phyloP scores from a whole-genome alignment of 2,113 vertebrate genomes.

The Periophthalmodon schlosseri region DNA sequence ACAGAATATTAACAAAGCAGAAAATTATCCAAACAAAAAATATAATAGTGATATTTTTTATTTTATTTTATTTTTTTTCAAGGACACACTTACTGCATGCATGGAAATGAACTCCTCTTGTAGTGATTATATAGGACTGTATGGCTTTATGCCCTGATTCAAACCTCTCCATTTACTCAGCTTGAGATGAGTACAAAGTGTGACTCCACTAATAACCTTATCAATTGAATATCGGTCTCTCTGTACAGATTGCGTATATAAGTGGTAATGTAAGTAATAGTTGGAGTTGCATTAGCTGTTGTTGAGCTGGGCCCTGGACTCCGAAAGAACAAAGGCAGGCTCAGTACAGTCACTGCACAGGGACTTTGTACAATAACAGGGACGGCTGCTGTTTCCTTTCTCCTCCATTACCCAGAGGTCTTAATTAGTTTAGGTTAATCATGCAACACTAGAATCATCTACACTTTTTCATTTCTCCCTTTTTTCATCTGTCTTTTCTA shows the following conservation, averaged over 20 bases:
- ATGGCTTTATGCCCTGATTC: not conserved
- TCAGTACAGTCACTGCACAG: constrained; percentile 53
- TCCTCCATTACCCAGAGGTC: constrained; percentile 76
- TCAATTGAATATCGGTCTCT: not conserved
- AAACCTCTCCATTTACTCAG: not conserved
- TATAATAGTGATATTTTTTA: too few relatives aligned
- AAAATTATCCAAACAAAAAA: too few relatives aligned
- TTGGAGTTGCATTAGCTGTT: constrained; percentile 43
- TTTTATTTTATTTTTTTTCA: too few relatives aligned
- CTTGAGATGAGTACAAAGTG: not conserved
- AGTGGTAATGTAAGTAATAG: not conserved
- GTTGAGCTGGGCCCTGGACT: constrained; percentile 58
- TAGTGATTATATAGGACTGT: too few relatives aligned
- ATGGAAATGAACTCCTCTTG: too few relatives aligned
- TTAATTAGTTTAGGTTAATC: constrained; percentile 82
- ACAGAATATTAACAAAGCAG: too few relatives aligned
- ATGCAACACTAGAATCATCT: constrained; percentile 74
- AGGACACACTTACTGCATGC: too few relatives aligned
- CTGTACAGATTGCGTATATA: not conserved
- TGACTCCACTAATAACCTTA: not conserved
- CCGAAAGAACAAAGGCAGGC: constrained; percentile 66
- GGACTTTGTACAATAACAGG: constrained; percentile 59
- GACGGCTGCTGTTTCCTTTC: constrained; percentile 66
- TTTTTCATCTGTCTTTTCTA: constrained; percentile 73
- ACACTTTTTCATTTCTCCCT: constrained; percentile 50